A percentile compares a stretch with the other conserved stretches of the same genome.
Conservation (phyloP, 2,797 vertebrate genomes). For the Phalanger gymnotis region DNA sequence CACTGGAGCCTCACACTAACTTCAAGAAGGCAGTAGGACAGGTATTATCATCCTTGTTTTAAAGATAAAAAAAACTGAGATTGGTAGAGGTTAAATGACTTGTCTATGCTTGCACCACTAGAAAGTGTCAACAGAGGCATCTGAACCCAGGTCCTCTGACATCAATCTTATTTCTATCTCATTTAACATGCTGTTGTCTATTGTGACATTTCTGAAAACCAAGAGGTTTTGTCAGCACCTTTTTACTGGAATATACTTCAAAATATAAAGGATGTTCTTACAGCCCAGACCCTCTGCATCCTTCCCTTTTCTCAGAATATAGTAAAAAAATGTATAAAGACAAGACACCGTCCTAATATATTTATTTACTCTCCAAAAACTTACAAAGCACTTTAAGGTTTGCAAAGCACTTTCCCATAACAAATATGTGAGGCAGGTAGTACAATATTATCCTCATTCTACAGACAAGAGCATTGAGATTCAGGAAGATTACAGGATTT, state of each 20-base stretch:
- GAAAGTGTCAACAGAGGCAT: neutral
- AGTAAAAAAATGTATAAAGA: constrained; percentile 2
- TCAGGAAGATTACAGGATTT: neutral
- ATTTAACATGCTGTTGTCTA: neutral
- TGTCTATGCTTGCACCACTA: neutral
- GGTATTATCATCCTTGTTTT: neutral
- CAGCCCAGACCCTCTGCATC: constrained; percentile 6
- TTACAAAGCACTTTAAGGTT: neutral
- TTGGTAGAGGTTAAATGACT: neutral
- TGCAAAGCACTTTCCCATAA: neutral
- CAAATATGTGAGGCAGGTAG: neutral
- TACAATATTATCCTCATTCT: neutral
- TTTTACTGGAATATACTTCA: constrained; percentile 39
- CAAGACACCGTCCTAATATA: neutral
- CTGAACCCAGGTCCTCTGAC: neutral
- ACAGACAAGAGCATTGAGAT: neutral
- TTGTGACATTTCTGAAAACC: constrained; percentile 46
- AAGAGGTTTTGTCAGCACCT: neutral
- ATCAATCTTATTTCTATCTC: neutral
- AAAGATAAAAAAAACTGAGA: neutral
- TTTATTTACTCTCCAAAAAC: neutral
- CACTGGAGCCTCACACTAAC: neutral
- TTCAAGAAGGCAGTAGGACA: neutral
- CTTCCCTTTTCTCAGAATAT: neutral
- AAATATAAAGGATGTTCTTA: constrained; percentile 24